Percentiles rank a stretch among this genome's conserved stretches.
These are phyloP conservation scores for Geodia barretti DNA, from an alignment of 37 sponge, comb jelly and placozoan genomes.

Conservation along the genomic window DNA sequence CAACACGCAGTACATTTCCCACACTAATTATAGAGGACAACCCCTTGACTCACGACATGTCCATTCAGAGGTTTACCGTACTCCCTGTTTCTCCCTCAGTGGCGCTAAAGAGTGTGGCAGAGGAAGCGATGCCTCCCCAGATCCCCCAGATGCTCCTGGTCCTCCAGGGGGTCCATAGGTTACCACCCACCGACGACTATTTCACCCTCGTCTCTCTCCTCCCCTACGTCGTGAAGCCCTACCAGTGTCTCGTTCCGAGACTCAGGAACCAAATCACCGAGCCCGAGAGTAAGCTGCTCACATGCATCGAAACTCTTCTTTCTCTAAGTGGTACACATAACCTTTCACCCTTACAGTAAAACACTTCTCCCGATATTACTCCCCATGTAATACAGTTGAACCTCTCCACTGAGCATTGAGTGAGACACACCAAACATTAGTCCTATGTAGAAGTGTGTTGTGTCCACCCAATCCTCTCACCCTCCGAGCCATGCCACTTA, in stretches of 20 bases:
- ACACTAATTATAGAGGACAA: too few species aligned
- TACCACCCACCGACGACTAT: constrained; percentile 41
- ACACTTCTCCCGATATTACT: too few species aligned
- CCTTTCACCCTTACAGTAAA: too few species aligned
- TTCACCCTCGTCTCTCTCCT: constrained; percentile 35
- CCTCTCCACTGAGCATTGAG: too few species aligned
- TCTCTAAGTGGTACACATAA: too few species aligned
- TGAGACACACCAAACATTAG: neutral
- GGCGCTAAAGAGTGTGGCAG: neutral
- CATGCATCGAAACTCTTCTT: too few species aligned
- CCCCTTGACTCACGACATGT: too few species aligned
- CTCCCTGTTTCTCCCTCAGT: neutral
- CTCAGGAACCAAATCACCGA: neutral
- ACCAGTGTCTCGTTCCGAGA: constrained; percentile 42
- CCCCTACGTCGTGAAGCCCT: constrained; percentile 50
- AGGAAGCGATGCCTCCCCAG: constrained; percentile 32
- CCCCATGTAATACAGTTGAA: too few species aligned
- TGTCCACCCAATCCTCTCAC: neutral
- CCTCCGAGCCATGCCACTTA: neutral
- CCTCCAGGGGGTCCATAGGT: constrained; percentile 58
- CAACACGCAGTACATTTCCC: too few species aligned
- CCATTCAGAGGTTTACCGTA: neutral
- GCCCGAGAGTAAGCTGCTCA: neutral
- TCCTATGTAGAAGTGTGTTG: neutral
- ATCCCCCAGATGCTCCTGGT: constrained; percentile 86